These are phyloP conservation scores for Epsilonema sp. DNA, from an alignment of 2,888 invertebrate genomes.

Conservation along the genomic window DNA sequence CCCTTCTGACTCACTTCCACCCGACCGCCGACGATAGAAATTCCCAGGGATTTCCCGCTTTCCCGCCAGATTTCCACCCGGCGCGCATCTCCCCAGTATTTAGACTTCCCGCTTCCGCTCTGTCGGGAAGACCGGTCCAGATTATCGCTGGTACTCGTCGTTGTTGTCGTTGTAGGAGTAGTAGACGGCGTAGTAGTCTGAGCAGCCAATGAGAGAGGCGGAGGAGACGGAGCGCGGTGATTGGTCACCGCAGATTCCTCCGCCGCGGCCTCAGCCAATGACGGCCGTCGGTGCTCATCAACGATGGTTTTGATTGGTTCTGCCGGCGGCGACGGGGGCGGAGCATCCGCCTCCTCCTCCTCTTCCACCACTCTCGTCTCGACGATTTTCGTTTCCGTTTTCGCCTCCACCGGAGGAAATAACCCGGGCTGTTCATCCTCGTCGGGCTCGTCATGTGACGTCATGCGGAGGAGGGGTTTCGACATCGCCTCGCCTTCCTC, in stretches of 20 bases:
- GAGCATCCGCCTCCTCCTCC: background rate
- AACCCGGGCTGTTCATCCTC: background rate
- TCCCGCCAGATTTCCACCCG: slow-evolving; percentile 51
- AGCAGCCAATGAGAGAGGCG: no score
- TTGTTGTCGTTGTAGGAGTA: no score
- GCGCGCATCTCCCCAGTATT: slow-evolving; percentile 59
- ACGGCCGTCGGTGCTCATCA: no score
- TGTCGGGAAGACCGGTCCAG: no score
- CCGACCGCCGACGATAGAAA: slow-evolving; percentile 90
- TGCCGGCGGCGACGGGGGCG: background rate
- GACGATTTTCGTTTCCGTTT: background rate
- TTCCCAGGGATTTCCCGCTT: slow-evolving; percentile 62
- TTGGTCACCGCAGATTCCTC: no score
- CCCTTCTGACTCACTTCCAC: slow-evolving; percentile 37
- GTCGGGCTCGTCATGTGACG: background rate
- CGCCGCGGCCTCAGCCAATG: background rate
- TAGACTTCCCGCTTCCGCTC: slow-evolving; percentile 5
- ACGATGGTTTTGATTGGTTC: background rate
- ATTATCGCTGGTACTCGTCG: no score
- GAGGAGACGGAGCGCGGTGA: no score
- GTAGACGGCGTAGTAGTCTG: no score
- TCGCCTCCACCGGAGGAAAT: background rate
- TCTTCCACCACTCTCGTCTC: no score
- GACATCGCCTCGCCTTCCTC: background rate
- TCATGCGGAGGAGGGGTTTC: no score